Evolutionary conservation across 2,113 vertebrate species (phyloP), one percentile per base, ranked within the genome.

Genomic region (Plotosus lineatus): DNA sequence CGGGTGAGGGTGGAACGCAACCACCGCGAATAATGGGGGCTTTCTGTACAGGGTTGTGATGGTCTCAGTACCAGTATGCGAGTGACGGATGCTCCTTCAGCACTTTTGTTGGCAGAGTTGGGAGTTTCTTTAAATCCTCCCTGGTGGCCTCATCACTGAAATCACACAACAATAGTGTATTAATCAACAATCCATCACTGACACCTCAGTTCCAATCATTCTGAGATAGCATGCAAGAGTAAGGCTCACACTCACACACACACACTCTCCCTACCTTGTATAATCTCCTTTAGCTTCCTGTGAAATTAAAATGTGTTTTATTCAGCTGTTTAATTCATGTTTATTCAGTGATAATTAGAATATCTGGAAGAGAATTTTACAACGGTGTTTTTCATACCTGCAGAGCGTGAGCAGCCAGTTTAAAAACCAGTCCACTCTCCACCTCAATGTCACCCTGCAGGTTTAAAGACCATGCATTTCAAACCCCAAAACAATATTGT

Each of bases 221-320:
- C 10, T 31, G 15, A 11, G 60, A 36, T 19, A 65, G 11, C 9
- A 40, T 2, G 2, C 36, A 40, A 19, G 17, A 3, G 2, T 1
- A 21, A 65, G 17, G 61, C 60, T 14, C 31, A 61, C 58, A 58
- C 53, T n/a, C 53, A 56, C 23, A 56, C 53, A 55, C 23, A 55
- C 53, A 55, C 53, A 55, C 53, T 40, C 81, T 71, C 89, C 95
- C 92, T 91, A 99, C 98, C 97, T 98, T 83, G 94, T 95, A 90
- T 97, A 98, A 91, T 99, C 98, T 85, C 97, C 98, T 82, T 98
- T 99, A 83, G 97, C 96, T 84, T 99, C 98, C 98, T 99, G 88
- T 68, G 55, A 65, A 85, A 53, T 73, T 12, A n/a, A 85, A 51
- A 71, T 38, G n/a, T n/a, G n/a, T n/a, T n/a, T n/a, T n/a, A n/a